Conservation (phyloP, 53 echinoderm and acorn worm species). For the Mesocentrotus franciscanus region DNA sequence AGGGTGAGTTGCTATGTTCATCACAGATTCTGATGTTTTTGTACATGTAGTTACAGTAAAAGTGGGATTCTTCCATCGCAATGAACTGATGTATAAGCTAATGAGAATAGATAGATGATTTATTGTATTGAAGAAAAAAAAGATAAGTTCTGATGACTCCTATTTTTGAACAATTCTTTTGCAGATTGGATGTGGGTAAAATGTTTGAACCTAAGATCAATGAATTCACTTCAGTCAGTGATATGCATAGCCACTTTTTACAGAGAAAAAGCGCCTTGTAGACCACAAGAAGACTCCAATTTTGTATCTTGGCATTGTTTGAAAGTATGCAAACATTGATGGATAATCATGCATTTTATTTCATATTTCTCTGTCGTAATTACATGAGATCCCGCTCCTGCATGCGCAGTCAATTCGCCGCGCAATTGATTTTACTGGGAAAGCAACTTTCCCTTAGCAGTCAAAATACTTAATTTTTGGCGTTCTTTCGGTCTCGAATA, state of each 20-base stretch:
- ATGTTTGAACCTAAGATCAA: too few relatives aligned
- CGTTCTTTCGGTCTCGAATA: not conserved
- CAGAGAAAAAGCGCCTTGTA: too few relatives aligned
- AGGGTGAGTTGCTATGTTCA: conserved; percentile 73
- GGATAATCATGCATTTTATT: not conserved
- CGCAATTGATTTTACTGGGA: not conserved
- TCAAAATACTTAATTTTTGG: not conserved
- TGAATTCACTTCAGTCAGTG: too few relatives aligned
- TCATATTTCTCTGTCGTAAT: not conserved
- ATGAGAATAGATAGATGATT: not conserved
- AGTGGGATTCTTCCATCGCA: not conserved
- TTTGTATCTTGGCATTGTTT: too few relatives aligned
- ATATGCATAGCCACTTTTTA: too few relatives aligned
- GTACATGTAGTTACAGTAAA: not conserved
- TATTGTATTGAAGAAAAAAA: not conserved
- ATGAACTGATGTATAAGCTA: not conserved
- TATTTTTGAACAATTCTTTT: too few relatives aligned
- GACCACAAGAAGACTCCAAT: too few relatives aligned
- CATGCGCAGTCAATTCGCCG: not conserved
- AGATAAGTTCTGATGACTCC: too few relatives aligned
- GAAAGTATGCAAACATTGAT: too few relatives aligned
- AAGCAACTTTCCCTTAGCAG: not conserved
- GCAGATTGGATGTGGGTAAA: too few relatives aligned
- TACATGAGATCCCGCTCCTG: not conserved
- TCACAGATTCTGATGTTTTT: not conserved